Evolutionary conservation across 2,797 vertebrate genomes (phyloP), one percentile per base, ranked within the genome.

Genomic region (Hyperoplus immaculatus): DNA sequence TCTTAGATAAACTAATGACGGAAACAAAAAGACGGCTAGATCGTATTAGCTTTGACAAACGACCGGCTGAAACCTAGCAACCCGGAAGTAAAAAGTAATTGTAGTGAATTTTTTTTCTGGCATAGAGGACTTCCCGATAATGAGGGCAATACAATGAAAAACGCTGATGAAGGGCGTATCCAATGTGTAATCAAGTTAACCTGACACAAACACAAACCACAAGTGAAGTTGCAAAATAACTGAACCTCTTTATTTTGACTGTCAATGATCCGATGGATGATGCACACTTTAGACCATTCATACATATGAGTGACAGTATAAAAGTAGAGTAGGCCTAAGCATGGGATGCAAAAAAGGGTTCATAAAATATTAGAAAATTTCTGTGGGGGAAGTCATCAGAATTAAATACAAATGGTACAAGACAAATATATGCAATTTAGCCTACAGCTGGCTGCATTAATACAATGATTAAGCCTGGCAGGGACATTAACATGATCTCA

Each of bases 171-270:
- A 43, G 58, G 1, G 3, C 8, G 13, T n/a, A 1, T 18, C 0
- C 4, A 5, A n/a, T 46, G 38, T 7, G n/a, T 21, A 29, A 50
- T 4, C 8, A 46, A 46, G 63, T 14, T 3, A 42, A 46, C 46
- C 0, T 62, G 6, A 90, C 53, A 86, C 14, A 81, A 53, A 74
- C 36, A 85, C 58, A 88, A 62, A 63, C 18, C 80, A 90, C 82
- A 59, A 86, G 39, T 88, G 62, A 84, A 85, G 75, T 88, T 93
- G 92, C 90, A 92, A 93, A 95, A 93, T 84, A 94, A 94, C 86
- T 90, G 87, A 93, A 93, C 92, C 91, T 93, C 81, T 95, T 94
- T 95, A 94, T 95, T 95, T 92, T 84, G 89, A 93, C 92, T 91
- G 88, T 91, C 91, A 90, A 87, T 84, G 85, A 92, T 88, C 89